phyloP scores from a whole-genome alignment of 2,797 vertebrate species.

The Micropoecilia bifurca region DNA sequence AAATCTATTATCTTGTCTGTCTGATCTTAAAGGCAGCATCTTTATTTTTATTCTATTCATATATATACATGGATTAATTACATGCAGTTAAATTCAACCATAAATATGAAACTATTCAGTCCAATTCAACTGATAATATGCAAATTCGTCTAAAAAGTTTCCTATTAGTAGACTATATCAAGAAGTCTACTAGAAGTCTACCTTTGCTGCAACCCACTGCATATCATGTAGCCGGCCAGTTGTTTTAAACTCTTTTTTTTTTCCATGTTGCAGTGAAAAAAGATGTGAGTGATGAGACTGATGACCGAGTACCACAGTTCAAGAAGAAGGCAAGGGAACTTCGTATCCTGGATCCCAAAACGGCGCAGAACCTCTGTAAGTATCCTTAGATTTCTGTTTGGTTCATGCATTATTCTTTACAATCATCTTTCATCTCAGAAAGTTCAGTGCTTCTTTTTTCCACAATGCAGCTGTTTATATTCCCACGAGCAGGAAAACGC shows the following conservation, averaged over 20 bases:
- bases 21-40: too few species aligned
- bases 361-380: slow-evolving; percentile 97
- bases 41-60: neutral
- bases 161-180: neutral
- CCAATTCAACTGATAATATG: neutral
- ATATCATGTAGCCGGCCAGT: neutral
- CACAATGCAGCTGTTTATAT: slow-evolving; percentile 2
- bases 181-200: neutral
- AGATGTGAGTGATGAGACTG: slow-evolving; percentile 81
- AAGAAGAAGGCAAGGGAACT: slow-evolving; percentile 96
- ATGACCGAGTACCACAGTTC: slow-evolving; percentile 83
- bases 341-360: slow-evolving; percentile 92
- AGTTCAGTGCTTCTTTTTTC: neutral
- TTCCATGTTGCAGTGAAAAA: slow-evolving; percentile 84
- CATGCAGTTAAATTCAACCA: neutral
- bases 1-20: too few species aligned
- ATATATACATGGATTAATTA: neutral
- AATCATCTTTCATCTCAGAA: slow-evolving; percentile 17
- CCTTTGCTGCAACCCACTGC: neutral
- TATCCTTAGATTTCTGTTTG: slow-evolving; percentile 41
- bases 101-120: neutral
- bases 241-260: neutral
- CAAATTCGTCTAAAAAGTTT: neutral
- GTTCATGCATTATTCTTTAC: neutral
- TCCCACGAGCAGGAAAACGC: neutral